Evolutionary conservation across 2,113 vertebrate genomes (phyloP).

Genomic region (Callorhinus ursinus): DNA sequence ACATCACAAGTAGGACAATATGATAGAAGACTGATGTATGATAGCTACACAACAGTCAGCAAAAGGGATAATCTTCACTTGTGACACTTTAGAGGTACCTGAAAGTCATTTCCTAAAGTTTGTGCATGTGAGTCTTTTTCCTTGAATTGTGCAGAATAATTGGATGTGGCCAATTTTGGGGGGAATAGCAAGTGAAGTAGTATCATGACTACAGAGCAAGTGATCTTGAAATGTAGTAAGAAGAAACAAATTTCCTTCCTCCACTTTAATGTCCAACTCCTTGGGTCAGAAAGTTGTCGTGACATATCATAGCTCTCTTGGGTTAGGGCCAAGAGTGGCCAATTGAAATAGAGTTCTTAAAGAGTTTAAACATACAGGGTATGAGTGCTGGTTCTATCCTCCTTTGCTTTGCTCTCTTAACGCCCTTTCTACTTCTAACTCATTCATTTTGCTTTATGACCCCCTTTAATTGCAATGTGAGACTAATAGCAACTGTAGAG

Average conservation of each 20-base stretch:
- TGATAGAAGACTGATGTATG: background rate
- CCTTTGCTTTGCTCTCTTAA: background rate
- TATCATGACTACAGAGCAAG: background rate
- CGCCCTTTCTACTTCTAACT: background rate
- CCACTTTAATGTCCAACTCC: background rate
- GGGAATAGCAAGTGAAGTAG: background rate
- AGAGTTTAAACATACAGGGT: background rate
- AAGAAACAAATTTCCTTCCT: background rate
- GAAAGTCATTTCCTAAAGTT: slow-evolving; percentile 12
- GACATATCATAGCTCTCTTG: background rate
- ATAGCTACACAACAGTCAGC: background rate
- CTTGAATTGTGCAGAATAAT: background rate
- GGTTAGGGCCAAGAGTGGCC: background rate
- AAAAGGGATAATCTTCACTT: background rate
- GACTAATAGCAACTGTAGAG: background rate
- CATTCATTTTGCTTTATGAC: slow-evolving; percentile 40
- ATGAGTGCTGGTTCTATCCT: background rate
- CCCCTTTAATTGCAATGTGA: slow-evolving; percentile 53
- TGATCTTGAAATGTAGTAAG: background rate
- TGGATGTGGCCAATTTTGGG: background rate
- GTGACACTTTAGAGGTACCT: background rate
- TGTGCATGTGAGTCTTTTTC: background rate
- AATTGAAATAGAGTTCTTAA: background rate
- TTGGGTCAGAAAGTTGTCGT: slow-evolving; percentile 8
- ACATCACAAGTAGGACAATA: background rate